Evolutionary conservation across 2,888 invertebrate species (phyloP).

Genomic region (Chrysina gloriosa): DNA sequence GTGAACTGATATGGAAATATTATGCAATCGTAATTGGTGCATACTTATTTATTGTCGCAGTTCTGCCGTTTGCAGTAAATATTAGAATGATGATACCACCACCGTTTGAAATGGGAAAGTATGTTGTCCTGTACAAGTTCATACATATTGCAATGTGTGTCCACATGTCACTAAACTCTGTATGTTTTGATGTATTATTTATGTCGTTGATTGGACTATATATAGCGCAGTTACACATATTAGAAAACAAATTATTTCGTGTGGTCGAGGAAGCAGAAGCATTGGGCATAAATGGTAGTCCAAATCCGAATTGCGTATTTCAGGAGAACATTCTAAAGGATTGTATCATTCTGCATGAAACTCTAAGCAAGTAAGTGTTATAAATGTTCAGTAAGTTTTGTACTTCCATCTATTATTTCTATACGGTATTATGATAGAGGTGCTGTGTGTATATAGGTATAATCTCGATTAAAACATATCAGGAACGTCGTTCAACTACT

Average conservation of each 20-base stretch:
- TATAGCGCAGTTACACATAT: slow-evolving; percentile 21
- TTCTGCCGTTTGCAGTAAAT: background rate
- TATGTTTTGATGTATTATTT: slow-evolving; percentile 20
- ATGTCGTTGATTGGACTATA: slow-evolving; percentile 13
- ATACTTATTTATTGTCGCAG: background rate
- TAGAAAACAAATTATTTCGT: background rate
- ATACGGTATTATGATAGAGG: no score
- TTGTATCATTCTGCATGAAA: background rate
- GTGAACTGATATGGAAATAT: background rate
- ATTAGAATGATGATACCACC: slow-evolving; percentile 10
- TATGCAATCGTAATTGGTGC: background rate
- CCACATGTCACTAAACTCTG: background rate
- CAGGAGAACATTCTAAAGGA: background rate
- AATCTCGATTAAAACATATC: no score
- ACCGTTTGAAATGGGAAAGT: slow-evolving; percentile 4
- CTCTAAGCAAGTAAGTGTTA: background rate
- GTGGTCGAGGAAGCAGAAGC: background rate
- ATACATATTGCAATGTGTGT: background rate
- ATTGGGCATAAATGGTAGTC: no score
- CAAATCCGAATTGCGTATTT: background rate
- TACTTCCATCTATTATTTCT: no score
- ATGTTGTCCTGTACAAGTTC: background rate
- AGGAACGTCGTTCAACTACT: no score
- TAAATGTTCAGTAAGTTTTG: no score
- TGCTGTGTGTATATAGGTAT: no score